phyloP scores from a whole-genome alignment of 2,797 vertebrate species.

The Micrastur ruficollis region DNA sequence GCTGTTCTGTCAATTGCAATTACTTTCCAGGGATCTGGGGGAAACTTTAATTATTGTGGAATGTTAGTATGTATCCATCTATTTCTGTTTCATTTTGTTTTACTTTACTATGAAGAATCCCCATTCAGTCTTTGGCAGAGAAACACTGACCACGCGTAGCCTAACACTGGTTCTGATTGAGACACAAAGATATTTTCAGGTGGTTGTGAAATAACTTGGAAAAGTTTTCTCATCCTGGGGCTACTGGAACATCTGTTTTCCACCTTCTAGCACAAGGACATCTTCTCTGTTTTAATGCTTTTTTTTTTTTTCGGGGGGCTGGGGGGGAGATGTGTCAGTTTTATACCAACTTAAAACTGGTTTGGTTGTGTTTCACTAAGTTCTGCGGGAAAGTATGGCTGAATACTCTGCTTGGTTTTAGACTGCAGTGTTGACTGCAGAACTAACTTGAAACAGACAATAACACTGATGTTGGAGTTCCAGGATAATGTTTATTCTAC shows the following conservation, averaged over 20 bases:
- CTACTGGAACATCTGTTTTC: neutral
- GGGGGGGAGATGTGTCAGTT: neutral
- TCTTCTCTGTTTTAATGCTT: neutral
- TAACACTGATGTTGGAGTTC: neutral
- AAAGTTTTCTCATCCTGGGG: neutral
- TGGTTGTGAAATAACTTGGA: neutral
- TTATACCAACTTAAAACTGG: neutral
- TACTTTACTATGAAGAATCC: neutral
- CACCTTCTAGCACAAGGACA: neutral
- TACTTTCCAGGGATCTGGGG: conserved; percentile 2
- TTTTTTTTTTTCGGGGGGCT: neutral
- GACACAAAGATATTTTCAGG: neutral
- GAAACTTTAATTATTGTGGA: neutral
- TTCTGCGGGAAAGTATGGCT: neutral
- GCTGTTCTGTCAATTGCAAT: neutral
- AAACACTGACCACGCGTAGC: neutral
- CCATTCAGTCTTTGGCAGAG: neutral
- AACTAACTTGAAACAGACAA: neutral
- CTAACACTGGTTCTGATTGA: neutral
- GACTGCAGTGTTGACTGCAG: neutral
- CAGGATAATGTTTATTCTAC: neutral
- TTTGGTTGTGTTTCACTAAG: neutral
- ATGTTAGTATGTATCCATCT: neutral
- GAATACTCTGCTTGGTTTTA: neutral
- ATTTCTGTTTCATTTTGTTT: neutral